Conservation (phyloP, 2,888 invertebrate genomes). For the Neoitamus cyanurus region DNA sequence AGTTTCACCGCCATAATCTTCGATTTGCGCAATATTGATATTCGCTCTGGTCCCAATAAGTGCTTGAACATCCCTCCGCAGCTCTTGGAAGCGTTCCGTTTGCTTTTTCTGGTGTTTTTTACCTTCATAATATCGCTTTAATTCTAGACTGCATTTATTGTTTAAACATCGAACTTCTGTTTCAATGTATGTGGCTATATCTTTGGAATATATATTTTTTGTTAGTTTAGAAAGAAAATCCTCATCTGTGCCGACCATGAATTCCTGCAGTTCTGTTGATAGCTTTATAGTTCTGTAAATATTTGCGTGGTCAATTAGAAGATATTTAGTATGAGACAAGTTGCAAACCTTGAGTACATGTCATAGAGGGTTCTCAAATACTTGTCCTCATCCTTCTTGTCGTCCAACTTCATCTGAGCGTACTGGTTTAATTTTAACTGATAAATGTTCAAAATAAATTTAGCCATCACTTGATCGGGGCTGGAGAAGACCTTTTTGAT, state of each 20-base stretch:
- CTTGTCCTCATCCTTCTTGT: slow-evolving; percentile 84
- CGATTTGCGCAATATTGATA: slow-evolving; percentile 93
- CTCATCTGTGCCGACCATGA: slow-evolving; percentile 83
- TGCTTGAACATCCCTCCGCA: slow-evolving; percentile 92
- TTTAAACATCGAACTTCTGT: slow-evolving; percentile 82
- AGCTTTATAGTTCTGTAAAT: slow-evolving; percentile 77
- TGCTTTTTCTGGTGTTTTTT: slow-evolving; percentile 96
- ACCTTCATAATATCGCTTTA: slow-evolving; percentile 89
- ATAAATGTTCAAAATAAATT: slow-evolving; percentile 96
- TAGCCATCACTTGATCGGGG: slow-evolving; percentile 97
- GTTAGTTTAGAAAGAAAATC: slow-evolving; percentile 82
- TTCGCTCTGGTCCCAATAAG: slow-evolving; percentile 91
- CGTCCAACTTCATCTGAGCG: slow-evolving; percentile 84
- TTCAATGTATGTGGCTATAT: slow-evolving; percentile 82
- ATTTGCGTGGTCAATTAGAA: not conserved
- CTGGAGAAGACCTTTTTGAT: slow-evolving; percentile 93
- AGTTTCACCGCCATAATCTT: slow-evolving; percentile 97
- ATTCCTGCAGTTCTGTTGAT: slow-evolving; percentile 76
- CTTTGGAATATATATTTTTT: slow-evolving; percentile 82
- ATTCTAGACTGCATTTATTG: slow-evolving; percentile 78
- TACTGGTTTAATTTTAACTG: slow-evolving; percentile 89
- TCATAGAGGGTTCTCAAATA: slow-evolving; percentile 91
- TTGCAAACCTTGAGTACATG: slow-evolving; percentile 82
- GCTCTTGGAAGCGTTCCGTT: slow-evolving; percentile 90
- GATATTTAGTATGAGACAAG: not conserved